phyloP scores from a whole-genome alignment of 2,113 vertebrate species.

The Mustelus asterias region DNA sequence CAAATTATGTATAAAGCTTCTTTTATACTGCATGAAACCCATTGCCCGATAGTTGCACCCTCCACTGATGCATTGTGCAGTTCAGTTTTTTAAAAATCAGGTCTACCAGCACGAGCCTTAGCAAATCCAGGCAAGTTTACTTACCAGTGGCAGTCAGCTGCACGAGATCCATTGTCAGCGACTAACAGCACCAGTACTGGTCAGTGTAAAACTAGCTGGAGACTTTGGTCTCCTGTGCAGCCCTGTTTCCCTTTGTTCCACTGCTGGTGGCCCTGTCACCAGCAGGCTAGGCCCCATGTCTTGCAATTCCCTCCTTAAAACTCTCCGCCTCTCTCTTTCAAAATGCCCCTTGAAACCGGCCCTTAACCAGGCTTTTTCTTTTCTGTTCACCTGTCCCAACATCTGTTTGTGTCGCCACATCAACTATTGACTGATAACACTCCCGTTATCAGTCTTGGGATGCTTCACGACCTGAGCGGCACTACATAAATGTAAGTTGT shows the following conservation, averaged over 20 bases:
- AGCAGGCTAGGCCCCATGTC: not conserved
- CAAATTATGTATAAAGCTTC: not conserved
- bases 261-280: not conserved
- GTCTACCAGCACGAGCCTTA: not conserved
- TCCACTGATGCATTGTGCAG: not conserved
- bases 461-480: not conserved
- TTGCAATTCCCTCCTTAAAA: not conserved
- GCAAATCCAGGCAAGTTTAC: not conserved
- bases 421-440: not conserved
- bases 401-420: not conserved
- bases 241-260: not conserved
- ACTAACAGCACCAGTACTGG: not conserved
- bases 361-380: not conserved
- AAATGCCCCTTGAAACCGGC: not conserved
- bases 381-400: not conserved
- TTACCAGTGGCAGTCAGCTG: not conserved
- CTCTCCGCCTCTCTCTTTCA: not conserved
- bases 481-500: not conserved
- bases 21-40: not conserved
- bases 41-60: not conserved
- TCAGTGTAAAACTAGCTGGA: not conserved
- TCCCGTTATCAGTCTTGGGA: not conserved
- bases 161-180: not conserved
- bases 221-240: not conserved
- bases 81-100: not conserved